A percentile compares a stretch with the other conserved stretches of the same genome.
phyloP scores from a whole-genome alignment of 2,888 invertebrate genomes.

The Leucoma salicis region DNA sequence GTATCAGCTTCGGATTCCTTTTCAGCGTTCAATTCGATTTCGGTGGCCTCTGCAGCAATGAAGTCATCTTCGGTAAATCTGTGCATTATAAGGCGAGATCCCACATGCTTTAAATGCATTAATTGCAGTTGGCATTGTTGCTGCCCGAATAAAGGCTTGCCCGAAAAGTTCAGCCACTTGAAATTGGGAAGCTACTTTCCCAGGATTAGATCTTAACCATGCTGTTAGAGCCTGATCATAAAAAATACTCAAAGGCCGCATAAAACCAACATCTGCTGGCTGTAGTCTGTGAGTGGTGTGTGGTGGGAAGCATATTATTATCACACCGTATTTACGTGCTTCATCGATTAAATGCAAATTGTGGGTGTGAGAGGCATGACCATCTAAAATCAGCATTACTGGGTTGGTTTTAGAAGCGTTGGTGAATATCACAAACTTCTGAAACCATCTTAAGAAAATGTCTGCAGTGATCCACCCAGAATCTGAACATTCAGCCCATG shows the following conservation, averaged over 20 bases:
- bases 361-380: constrained; percentile 26
- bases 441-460: constrained; percentile 2
- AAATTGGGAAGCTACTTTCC: constrained; percentile 4
- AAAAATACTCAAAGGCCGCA: constrained; percentile 8
- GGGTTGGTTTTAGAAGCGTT: constrained; percentile 6
- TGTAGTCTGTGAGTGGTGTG: constrained; percentile 25
- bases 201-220: constrained; percentile 34
- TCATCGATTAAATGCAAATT: constrained; percentile 23
- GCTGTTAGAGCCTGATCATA: constrained; percentile 23
- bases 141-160: background rate
- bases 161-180: background rate
- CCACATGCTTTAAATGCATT: constrained; percentile 7
- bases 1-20: background rate
- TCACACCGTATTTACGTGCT: constrained; percentile 9
- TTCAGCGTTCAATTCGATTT: constrained; percentile 5
- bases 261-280: constrained; percentile 24
- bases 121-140: constrained; percentile 4
- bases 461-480: no score
- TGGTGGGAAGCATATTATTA: constrained; percentile 20
- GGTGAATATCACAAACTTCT: constrained; percentile 5
- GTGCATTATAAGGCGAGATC: constrained; percentile 6
- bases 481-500: no score
- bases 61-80: constrained; percentile 9
- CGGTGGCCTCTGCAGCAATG: constrained; percentile 3
- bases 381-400: constrained; percentile 26